phyloP scores from a whole-genome alignment of 2,113 vertebrate genomes.

The Otocyon megalotis region DNA sequence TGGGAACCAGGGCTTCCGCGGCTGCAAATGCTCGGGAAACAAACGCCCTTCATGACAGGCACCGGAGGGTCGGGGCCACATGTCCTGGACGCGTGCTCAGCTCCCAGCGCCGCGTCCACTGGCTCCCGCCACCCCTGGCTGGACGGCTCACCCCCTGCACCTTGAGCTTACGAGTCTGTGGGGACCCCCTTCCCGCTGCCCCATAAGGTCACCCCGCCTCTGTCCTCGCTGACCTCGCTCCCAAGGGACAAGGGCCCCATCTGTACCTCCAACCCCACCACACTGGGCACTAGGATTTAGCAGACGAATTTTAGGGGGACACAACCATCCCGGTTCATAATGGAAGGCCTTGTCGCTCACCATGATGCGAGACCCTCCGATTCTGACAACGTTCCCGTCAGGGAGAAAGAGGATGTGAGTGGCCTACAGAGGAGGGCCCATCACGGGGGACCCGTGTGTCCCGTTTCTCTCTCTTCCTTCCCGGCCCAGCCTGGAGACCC shows the following conservation, averaged over 20 bases:
- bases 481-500: neutral
- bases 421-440: neutral
- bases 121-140: neutral
- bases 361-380: neutral
- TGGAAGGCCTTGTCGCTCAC: neutral
- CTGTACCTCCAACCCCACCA: neutral
- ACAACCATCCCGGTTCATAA: no score
- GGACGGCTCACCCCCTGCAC: neutral
- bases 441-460: rapidly evolving
- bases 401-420: neutral
- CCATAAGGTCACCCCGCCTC: no score
- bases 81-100: rapidly evolving
- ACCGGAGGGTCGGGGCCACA: rapidly evolving
- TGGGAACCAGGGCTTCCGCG: neutral
- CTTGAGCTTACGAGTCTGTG: neutral
- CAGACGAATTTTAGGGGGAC: neutral
- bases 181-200: no score
- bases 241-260: neutral
- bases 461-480: neutral
- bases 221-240: neutral
- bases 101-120: neutral
- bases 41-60: neutral
- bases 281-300: neutral
- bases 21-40: neutral
- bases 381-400: neutral